Conservation (phyloP, 2,797 vertebrate genomes). For the Alectoris magna region DNA sequence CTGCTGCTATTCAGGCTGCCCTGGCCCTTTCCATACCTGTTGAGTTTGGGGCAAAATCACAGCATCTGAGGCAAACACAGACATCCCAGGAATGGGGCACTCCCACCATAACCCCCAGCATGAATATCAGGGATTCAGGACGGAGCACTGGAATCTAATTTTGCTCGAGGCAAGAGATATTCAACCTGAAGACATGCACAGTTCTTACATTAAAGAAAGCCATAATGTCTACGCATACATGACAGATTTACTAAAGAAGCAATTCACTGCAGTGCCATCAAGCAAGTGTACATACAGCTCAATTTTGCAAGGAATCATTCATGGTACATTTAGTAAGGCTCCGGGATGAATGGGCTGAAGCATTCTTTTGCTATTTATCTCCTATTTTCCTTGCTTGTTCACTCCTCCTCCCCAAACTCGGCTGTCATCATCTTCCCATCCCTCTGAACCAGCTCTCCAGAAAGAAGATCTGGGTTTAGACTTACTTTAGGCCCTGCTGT, state of each 20-base stretch:
- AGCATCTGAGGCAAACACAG: accelerated
- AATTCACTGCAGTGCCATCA: background rate
- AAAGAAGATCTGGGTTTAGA: background rate
- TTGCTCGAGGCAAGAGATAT: background rate
- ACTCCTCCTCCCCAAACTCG: background rate
- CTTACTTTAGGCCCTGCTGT: background rate
- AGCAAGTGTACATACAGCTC: background rate
- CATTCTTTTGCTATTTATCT: slow-evolving; percentile 6
- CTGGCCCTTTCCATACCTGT: background rate
- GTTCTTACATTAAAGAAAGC: background rate
- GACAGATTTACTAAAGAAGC: background rate
- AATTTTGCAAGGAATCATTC: background rate
- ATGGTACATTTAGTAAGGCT: background rate
- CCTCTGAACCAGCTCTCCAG: background rate
- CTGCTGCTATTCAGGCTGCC: background rate
- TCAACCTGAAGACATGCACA: background rate
- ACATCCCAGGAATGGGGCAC: background rate
- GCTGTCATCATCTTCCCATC: background rate
- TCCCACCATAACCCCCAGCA: too few relatives aligned
- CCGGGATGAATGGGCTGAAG: background rate
- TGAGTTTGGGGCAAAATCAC: background rate
- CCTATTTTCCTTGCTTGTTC: background rate
- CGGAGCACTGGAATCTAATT: accelerated
- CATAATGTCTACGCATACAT: background rate
- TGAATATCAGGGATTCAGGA: background rate